Percentiles rank a stretch among this genome's conserved stretches.
These are phyloP conservation scores for Hypothenemus hampei DNA, from an alignment of 1,140 invertebrate species.

Conservation along the genomic window DNA sequence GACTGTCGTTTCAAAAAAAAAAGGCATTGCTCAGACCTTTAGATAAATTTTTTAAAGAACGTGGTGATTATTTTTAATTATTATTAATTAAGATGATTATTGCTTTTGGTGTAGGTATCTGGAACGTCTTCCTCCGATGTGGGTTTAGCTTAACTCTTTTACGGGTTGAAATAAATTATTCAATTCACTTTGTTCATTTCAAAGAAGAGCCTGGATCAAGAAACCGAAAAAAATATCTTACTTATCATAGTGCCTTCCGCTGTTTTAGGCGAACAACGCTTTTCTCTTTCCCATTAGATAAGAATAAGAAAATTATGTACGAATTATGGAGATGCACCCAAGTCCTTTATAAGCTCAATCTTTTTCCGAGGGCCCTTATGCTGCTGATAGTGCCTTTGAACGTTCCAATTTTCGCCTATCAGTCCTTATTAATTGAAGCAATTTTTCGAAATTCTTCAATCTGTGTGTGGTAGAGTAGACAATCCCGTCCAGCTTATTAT, in stretches of 20 bases:
- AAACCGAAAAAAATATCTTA: background rate
- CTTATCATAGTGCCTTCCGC: background rate
- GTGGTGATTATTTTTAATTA: conserved; percentile 28
- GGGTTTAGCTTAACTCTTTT: conserved; percentile 20
- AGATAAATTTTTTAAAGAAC: conserved; percentile 31
- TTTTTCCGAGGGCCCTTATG: too few relatives aligned
- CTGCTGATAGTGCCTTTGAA: too few relatives aligned
- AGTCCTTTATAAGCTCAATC: too few relatives aligned
- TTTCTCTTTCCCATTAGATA: too few relatives aligned
- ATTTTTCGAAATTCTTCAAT: too few relatives aligned
- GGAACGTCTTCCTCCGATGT: conserved; percentile 30
- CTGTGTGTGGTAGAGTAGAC: too few relatives aligned
- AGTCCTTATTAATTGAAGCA: too few relatives aligned
- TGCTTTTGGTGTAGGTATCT: conserved; percentile 34
- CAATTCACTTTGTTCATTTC: background rate
- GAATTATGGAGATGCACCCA: too few relatives aligned
- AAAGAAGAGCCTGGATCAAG: background rate
- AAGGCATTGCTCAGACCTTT: conserved; percentile 36
- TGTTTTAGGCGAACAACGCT: background rate
- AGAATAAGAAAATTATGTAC: too few relatives aligned
- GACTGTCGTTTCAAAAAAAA: conserved; percentile 36
- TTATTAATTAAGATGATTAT: too few relatives aligned
- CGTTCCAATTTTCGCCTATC: too few relatives aligned
- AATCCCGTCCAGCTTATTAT: too few relatives aligned
- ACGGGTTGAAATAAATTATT: conserved; percentile 17